phyloP scores from a whole-genome alignment of 2,113 vertebrate species.

The Solea solea region DNA sequence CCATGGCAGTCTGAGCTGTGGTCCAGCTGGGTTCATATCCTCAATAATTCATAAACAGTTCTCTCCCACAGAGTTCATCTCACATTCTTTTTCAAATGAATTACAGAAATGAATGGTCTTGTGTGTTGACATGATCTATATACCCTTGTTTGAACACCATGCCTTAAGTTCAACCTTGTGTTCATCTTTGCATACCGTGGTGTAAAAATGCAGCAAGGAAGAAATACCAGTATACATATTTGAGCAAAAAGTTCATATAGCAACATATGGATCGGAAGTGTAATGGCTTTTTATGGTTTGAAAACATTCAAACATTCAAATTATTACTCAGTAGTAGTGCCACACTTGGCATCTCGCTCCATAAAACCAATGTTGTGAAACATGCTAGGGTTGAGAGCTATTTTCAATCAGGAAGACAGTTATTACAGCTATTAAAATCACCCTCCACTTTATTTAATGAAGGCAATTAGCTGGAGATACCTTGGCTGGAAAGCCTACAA shows the following conservation, averaged over 20 bases:
- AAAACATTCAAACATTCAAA: conserved; percentile 30
- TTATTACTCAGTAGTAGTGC: conserved; percentile 52
- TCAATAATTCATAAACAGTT: conserved; percentile 69
- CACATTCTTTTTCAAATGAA: conserved; percentile 23
- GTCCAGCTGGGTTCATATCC: conserved; percentile 46
- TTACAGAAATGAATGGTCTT: conserved; percentile 13
- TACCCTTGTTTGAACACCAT: no score
- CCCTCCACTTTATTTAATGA: conserved; percentile 82
- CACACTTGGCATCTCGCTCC: conserved; percentile 35
- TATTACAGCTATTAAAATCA: conserved; percentile 80
- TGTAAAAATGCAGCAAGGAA: background rate
- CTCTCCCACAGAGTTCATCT: conserved; percentile 29
- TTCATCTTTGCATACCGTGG: background rate
- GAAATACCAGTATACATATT: background rate
- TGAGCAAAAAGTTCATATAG: background rate
- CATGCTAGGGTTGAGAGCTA: conserved; percentile 60
- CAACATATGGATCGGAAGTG: conserved; percentile 3
- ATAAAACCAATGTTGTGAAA: conserved; percentile 72
- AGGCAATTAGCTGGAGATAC: conserved; percentile 74
- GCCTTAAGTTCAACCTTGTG: background rate
- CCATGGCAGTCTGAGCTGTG: conserved; percentile 35
- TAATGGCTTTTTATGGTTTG: conserved; percentile 11
- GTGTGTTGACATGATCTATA: conserved; percentile 3
- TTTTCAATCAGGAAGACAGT: conserved; percentile 78
- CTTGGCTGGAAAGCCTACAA: conserved; percentile 53